Evolutionary conservation across 2,888 invertebrate genomes (phyloP).

Genomic region (Odontocerum albicorne): DNA sequence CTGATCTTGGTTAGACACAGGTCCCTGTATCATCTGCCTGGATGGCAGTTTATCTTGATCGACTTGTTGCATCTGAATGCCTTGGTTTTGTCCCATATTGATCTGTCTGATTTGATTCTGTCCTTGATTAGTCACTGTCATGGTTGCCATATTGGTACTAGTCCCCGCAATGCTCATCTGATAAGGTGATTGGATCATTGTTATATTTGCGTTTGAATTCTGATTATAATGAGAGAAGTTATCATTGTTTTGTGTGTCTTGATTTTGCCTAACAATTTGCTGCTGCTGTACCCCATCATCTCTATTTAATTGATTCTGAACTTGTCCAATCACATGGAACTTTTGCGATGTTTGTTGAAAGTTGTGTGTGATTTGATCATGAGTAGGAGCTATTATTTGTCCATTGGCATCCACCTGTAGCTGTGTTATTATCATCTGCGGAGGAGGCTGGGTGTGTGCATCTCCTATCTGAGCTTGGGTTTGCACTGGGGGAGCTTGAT

Average conservation of each 20-base stretch:
- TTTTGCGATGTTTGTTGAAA: constrained; percentile 20
- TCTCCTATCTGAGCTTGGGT: constrained; percentile 33
- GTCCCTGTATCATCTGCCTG: constrained; percentile 14
- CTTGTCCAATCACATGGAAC: constrained; percentile 29
- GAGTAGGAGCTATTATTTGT: constrained; percentile 18
- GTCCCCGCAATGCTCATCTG: constrained; percentile 17
- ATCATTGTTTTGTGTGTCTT: constrained; percentile 13
- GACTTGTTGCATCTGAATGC: constrained; percentile 13
- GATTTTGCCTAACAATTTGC: constrained; percentile 22
- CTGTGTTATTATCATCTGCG: constrained; percentile 34
- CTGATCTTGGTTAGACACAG: neutral
- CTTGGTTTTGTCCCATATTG: constrained; percentile 1
- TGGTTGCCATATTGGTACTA: constrained; percentile 13
- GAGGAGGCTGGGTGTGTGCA: constrained; percentile 31
- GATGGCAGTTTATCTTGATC: constrained; percentile 3
- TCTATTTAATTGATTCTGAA: constrained; percentile 25
- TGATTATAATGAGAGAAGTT: constrained; percentile 3
- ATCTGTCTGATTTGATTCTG: constrained; percentile 21
- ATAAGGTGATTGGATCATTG: constrained; percentile 28
- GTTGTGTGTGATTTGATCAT: constrained; percentile 24
- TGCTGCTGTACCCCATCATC: constrained; percentile 21
- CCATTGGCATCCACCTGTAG: constrained; percentile 25
- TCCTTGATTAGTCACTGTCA: constrained; percentile 13
- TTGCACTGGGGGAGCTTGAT: constrained; percentile 32
- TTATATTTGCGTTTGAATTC: constrained; percentile 9